Base-by-base conservation (phyloP, 2,113 vertebrate species). In the Sturnira hondurensis region DNA sequence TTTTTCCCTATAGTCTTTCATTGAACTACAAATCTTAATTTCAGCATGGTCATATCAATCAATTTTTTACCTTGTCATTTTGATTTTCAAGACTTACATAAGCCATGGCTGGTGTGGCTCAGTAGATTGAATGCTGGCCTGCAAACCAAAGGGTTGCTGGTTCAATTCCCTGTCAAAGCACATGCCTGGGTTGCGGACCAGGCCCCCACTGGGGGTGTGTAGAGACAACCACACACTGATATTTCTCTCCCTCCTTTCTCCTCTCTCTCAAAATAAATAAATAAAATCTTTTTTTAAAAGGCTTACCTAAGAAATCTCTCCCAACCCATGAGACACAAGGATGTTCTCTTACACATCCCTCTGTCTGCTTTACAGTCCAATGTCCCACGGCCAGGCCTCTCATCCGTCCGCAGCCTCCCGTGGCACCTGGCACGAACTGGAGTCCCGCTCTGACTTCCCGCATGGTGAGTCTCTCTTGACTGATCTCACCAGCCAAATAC, bases 21-120 rank as follows among this genome's bases (percentile, higher is more conserved):
- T 4, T 31, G 28, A 91, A 58, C 56, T 70, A 13, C 31, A 94
- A 70, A 68, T 61, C 65, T 91, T 83, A 7, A 86, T 86, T 92
- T 89, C 31, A 38, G 56, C 4, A 31, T 61, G 14, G 43, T 68
- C 20, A 13, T 43, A 31, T 74, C 36, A 4, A 74, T 74, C 28
- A 7, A n/a, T 24, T 17, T 88, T 84, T 58, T 80, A n/a, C 7
- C 31, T 70, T 86, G 11, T 41, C 4, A 7, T 73, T 94, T 73
- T 78, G 47, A 52, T 20, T 36, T 91, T 45, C 22, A 45, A 71
- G 28, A 7, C 84, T 84, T 88, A 45, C 12, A 58, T 84, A 45
- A 73, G 77, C 56, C 22, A 20, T 58, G 56, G 56, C 56, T 58
- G 20, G 56, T 58, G 56, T 58, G 56, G 56, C 8, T 58, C 56